Percentiles rank a stretch among this genome's conserved stretches.
These are phyloP conservation scores for Portunus trituberculatus DNA, from an alignment of 1,140 invertebrate species.

Conservation along the genomic window DNA sequence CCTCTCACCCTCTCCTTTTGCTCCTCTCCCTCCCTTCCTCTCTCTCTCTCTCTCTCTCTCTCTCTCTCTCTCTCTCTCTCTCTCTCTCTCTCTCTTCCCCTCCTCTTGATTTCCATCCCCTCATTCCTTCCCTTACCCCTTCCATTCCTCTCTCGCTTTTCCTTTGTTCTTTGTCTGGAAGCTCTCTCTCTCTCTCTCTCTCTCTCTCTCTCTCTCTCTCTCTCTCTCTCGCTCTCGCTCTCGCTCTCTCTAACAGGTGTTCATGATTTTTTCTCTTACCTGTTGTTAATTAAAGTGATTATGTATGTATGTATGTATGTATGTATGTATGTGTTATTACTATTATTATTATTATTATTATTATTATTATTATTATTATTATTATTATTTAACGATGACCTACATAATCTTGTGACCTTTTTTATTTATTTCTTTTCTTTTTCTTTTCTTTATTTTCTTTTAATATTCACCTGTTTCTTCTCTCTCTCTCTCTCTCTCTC, in stretches of 20 bases:
- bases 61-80: background rate
- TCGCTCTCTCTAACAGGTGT: background rate
- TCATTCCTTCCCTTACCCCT: background rate
- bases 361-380: conserved; percentile 16
- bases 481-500: conserved; percentile 15
- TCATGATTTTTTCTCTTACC: too few relatives aligned
- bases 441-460: background rate
- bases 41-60: conserved; percentile 39
- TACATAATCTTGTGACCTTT: background rate
- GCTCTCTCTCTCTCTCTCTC: conserved; percentile 25
- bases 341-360: background rate
- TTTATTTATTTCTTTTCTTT: background rate
- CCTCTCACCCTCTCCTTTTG: conserved; percentile 8
- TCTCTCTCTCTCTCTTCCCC: background rate
- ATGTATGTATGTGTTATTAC: too few relatives aligned
- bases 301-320: too few relatives aligned
- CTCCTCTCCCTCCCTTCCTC: background rate
- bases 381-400: background rate
- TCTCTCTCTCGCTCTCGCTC: conserved; percentile 16
- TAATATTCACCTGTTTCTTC: background rate
- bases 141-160: background rate
- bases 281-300: too few relatives aligned
- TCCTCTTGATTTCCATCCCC: background rate
- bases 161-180: conserved; percentile 14
- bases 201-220: background rate